Conservation (phyloP, 2,113 vertebrate genomes). For the Patagioenas fasciata region DNA sequence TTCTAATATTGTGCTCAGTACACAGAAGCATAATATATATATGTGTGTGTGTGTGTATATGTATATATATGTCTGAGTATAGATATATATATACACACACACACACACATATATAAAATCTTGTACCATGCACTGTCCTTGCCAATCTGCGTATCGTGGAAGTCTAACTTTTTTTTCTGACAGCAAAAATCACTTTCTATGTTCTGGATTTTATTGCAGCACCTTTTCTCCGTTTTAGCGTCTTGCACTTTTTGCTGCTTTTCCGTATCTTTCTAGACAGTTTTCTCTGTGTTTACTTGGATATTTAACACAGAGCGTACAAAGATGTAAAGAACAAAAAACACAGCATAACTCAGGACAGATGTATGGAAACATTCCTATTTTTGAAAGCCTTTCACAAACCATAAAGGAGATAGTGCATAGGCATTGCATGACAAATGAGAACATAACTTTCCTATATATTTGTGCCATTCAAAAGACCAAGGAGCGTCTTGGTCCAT, state of each 20-base stretch:
- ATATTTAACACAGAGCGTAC: conserved; percentile 4
- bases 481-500: neutral
- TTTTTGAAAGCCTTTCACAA: neutral
- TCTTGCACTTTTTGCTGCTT: neutral
- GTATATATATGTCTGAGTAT: neutral
- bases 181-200: neutral
- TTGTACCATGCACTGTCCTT: neutral
- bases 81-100: neutral
- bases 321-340: conserved; percentile 65
- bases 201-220: conserved; percentile 18
- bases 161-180: neutral
- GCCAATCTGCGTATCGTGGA: neutral
- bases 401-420: neutral
- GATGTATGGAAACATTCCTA: neutral
- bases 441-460: neutral
- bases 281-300: conserved; percentile 9
- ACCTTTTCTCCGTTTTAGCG: neutral
- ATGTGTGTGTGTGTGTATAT: neutral
- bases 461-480: neutral
- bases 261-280: neutral
- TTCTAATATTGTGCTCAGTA: neutral
- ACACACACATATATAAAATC: no score
- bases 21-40: neutral
- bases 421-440: neutral
- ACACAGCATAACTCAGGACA: neutral